Evolutionary conservation across 2,113 vertebrate species (phyloP), one percentile per base, ranked within the genome.

Genomic region (Cairina moschata): DNA sequence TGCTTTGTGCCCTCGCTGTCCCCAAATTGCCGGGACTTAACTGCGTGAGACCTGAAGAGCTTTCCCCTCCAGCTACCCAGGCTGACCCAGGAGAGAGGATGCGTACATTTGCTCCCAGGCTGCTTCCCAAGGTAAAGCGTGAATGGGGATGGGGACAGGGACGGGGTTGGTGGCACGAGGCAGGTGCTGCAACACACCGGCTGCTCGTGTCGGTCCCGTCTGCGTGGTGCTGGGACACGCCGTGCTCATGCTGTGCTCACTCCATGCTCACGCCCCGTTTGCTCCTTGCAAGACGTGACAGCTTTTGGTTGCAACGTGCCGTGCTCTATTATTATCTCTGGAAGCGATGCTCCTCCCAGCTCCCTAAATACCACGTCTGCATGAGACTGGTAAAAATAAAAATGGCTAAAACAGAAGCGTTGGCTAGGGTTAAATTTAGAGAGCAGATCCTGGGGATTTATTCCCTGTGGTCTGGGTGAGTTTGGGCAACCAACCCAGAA

Each of bases 31-130:
- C 11, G 18, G 26, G 34, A 9, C 17, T 65, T 42, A 13, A 8
- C 56, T 32, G 28, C n/a, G 54, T 5, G 17, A 25, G 91, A 29
- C 32, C 56, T 32, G 42, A 42, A 15, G 60, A 36, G n/a, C 5
- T 59, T 26, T 26, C 50, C 29, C 5, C 1, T 1, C 3, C n/a
- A 2, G 67, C 16, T 34, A 5, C 54, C 55, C 20, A 54, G 71
- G 56, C 55, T 75, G 73, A 8, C 17, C 83, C 8, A 4, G 36
- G 12, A 7, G 0, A 0, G 1, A 63, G 34, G 73, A 59, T 2
- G 2, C 3, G 13, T 31, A 4, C 3, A 0, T 40, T 69, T 65
- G 50, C 26, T 63, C n/a, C 55, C 71, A 0, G 4, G 1, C 56
- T 65, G 68, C 17, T 78, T 9, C 25, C 42, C 4, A 16, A 58